phyloP scores from a whole-genome alignment of 2,113 vertebrate genomes.

The Onychorhynchus coronatus region DNA sequence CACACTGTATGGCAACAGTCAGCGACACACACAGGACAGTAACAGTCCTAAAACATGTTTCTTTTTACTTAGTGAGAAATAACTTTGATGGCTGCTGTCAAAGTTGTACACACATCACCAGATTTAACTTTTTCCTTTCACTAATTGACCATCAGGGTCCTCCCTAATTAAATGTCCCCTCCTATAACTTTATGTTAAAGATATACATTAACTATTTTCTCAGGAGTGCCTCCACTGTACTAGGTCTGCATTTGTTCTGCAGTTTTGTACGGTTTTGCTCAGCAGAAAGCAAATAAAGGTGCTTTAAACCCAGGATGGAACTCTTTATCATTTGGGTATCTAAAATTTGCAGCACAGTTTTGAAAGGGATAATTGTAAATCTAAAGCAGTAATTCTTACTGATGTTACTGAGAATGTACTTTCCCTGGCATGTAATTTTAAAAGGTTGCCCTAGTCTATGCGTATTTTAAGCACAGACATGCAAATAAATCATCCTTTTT shows the following conservation, averaged over 20 bases:
- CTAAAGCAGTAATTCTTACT: not conserved
- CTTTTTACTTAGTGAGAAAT: not conserved
- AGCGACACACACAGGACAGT: not conserved
- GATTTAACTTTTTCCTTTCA: not conserved
- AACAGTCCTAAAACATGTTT: not conserved
- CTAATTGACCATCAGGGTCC: not conserved
- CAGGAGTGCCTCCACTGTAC: rapidly evolving
- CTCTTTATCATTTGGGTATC: not conserved
- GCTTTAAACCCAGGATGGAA: not conserved
- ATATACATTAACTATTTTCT: not conserved
- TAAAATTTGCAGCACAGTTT: not conserved
- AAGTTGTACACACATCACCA: not conserved
- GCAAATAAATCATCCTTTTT: not conserved
- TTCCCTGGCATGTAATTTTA: not conserved
- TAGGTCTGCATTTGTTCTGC: not conserved
- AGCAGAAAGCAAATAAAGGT: not conserved
- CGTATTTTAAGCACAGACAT: slow-evolving; percentile 10
- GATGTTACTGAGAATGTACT: not conserved
- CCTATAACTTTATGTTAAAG: not conserved
- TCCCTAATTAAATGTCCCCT: slow-evolving; percentile 16
- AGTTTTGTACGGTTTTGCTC: not conserved
- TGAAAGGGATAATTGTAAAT: not conserved
- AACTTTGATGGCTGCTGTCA: not conserved
- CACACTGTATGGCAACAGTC: rapidly evolving
- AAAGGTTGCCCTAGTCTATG: not conserved